phyloP scores from a whole-genome alignment of 1,140 invertebrate species.

The Gerris buenoi region DNA sequence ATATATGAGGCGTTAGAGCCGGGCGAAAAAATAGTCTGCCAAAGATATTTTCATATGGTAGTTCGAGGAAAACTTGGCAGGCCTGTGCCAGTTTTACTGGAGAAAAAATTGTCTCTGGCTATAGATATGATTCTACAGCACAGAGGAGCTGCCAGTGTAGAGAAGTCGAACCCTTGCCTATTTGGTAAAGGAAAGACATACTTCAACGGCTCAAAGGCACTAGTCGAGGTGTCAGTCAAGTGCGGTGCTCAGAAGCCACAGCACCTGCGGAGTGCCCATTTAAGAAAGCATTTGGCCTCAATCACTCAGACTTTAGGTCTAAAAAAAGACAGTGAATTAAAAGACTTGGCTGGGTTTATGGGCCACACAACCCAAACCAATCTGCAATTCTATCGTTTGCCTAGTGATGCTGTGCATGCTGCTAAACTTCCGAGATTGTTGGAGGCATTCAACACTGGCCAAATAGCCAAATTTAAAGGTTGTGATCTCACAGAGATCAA shows the following conservation, averaged over 20 bases:
- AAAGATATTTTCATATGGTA: too few species aligned
- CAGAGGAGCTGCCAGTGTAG: background rate
- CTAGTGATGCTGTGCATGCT: background rate
- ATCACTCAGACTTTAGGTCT: background rate
- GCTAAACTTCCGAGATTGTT: constrained; percentile 3
- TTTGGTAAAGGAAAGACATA: background rate
- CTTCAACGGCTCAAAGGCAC: background rate
- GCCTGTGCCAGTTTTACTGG: too few species aligned
- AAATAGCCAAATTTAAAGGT: background rate
- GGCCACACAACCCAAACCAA: background rate
- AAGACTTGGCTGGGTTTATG: background rate
- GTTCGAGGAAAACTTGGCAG: too few species aligned
- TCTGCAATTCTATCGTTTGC: background rate
- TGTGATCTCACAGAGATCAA: background rate
- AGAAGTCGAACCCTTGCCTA: background rate
- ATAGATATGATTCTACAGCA: background rate
- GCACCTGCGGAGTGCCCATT: background rate
- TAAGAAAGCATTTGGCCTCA: background rate
- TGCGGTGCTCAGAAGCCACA: background rate
- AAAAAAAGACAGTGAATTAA: background rate
- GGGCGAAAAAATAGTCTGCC: too few species aligned
- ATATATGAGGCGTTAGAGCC: too few species aligned
- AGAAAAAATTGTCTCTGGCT: too few species aligned
- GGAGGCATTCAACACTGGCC: background rate
- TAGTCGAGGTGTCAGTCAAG: background rate